Percentiles rank a stretch among this genome's conserved stretches.
phyloP scores from a whole-genome alignment of 2,113 vertebrate species.

The Agelaius tricolor region DNA sequence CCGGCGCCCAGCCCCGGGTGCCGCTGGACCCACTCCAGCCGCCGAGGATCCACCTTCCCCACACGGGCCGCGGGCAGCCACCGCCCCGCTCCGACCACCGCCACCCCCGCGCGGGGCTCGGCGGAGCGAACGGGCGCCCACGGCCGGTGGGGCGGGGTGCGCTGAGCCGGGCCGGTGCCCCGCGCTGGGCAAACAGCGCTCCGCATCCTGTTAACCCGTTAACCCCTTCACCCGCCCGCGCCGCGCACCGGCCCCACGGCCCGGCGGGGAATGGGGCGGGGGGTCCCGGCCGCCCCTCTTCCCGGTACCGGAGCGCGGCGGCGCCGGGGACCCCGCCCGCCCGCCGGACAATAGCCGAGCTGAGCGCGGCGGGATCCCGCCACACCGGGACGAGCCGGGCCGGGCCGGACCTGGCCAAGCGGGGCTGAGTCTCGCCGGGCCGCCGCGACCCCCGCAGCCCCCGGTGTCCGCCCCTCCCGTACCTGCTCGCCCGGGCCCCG shows the following conservation, averaged over 20 bases:
- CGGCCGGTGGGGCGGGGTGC: not conserved
- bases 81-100: not conserved
- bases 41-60: not conserved
- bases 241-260: not conserved
- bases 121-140: not conserved
- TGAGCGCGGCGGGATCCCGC: not conserved
- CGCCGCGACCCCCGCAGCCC: not conserved
- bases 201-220: constrained; percentile 16
- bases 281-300: not conserved
- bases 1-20: constrained; percentile 2
- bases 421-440: not conserved
- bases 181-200: not conserved
- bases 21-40: constrained; percentile 33
- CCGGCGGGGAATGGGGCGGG: too few species aligned
- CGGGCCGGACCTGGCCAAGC: not conserved
- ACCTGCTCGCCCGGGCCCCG: not conserved
- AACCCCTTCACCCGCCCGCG: not conserved
- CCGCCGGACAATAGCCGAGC: constrained; percentile 3
- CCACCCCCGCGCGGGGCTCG: not conserved
- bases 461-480: not conserved
- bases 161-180: not conserved
- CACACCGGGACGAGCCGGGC: not conserved
- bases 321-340: not conserved
- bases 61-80: not conserved
- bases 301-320: not conserved